Conservation (phyloP, 1,140 invertebrate species). For the Papilio dardanus region DNA sequence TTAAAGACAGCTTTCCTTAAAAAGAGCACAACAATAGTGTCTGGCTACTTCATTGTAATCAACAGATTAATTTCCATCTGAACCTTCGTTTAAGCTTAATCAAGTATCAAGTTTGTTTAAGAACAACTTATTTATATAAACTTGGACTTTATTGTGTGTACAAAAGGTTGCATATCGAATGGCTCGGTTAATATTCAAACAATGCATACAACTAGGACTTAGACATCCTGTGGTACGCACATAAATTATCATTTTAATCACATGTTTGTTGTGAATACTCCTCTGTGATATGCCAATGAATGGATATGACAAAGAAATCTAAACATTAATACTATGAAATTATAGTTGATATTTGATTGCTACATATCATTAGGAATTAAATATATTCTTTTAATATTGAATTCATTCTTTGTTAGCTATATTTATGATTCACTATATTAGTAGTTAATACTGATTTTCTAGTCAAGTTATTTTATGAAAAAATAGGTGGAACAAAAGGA, state of each 20-base stretch:
- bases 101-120: slow-evolving; percentile 41
- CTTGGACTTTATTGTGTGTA: slow-evolving; percentile 23
- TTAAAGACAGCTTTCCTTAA: slow-evolving; percentile 12
- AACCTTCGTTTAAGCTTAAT: slow-evolving; percentile 48
- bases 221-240: slow-evolving; percentile 46
- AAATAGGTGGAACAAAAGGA: not conserved
- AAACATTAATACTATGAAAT: slow-evolving; percentile 25
- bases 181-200: not conserved
- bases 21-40: slow-evolving; percentile 58
- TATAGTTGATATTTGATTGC: slow-evolving; percentile 15
- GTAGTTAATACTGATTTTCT: not conserved
- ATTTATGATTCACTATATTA: slow-evolving; percentile 17
- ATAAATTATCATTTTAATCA: slow-evolving; percentile 69
- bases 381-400: slow-evolving; percentile 30
- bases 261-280: slow-evolving; percentile 48
- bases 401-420: slow-evolving; percentile 31
- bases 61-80: slow-evolving; percentile 55
- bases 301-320: slow-evolving; percentile 12
- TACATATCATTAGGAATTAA: slow-evolving; percentile 1
- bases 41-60: slow-evolving; percentile 58
- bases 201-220: slow-evolving; percentile 37
- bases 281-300: slow-evolving; percentile 35
- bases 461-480: not conserved
- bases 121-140: slow-evolving; percentile 19
- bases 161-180: slow-evolving; percentile 34